Conservation (phyloP, 2,888 invertebrate genomes). For the Gasteruption jaculator region DNA sequence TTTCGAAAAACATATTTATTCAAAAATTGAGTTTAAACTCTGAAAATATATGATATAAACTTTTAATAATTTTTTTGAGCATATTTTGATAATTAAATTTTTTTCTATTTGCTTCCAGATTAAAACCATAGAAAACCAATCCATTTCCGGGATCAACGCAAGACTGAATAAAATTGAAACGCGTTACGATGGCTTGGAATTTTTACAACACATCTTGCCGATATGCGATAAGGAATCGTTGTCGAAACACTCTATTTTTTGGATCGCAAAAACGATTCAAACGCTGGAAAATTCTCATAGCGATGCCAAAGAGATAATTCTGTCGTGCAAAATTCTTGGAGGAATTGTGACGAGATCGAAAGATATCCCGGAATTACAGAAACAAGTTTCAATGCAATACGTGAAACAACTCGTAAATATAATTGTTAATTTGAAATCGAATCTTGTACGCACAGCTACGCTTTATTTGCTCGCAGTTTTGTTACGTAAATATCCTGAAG, state of each 20-base stretch:
- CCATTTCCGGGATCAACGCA: conserved; percentile 34
- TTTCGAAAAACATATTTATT: too few species aligned
- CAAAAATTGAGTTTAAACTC: too few species aligned
- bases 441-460: conserved; percentile 25
- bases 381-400: conserved; percentile 40
- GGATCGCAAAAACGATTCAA: conserved; percentile 38
- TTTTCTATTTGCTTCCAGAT: too few species aligned
- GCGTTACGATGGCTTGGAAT: conserved; percentile 30
- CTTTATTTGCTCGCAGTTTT: conserved; percentile 39
- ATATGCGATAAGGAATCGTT: conserved; percentile 30
- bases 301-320: conserved; percentile 23
- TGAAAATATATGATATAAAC: too few species aligned
- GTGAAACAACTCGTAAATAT: conserved; percentile 38
- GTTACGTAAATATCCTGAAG: conserved; percentile 41
- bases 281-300: conserved; percentile 34
- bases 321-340: conserved; percentile 34
- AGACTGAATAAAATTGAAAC: conserved; percentile 35
- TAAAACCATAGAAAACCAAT: too few species aligned
- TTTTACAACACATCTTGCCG: conserved; percentile 29
- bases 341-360: conserved; percentile 31
- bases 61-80: too few species aligned
- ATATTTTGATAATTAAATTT: too few species aligned
- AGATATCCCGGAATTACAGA: conserved; percentile 39
- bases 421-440: conserved; percentile 24
- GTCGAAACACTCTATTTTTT: conserved; percentile 34